phyloP scores from a whole-genome alignment of 2,888 invertebrate genomes.

The Ligdia adustata region DNA sequence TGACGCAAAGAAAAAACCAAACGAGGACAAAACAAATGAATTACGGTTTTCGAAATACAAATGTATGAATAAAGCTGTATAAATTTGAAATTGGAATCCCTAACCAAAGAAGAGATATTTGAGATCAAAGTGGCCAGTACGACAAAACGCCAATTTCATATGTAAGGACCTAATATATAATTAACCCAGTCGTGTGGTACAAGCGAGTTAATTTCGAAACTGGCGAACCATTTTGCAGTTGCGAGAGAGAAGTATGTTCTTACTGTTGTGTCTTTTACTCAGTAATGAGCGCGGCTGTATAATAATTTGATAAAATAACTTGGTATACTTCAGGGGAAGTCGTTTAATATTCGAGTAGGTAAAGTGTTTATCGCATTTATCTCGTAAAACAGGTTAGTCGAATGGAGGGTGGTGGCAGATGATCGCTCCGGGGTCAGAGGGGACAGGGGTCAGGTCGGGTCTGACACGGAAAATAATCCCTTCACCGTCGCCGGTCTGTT shows the following conservation, averaged over 20 bases:
- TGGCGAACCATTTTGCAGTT: conserved; percentile 49
- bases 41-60: no score
- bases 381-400: conserved; percentile 72
- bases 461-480: conserved; percentile 67
- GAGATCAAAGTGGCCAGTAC: no score
- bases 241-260: conserved; percentile 40
- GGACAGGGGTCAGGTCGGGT: conserved; percentile 71
- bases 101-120: no score
- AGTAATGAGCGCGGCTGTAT: conserved; percentile 48
- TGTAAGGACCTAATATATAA: conserved; percentile 12
- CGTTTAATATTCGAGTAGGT: conserved; percentile 60
- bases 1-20: no score
- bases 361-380: conserved; percentile 65
- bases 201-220: conserved; percentile 47
- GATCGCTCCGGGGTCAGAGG: conserved; percentile 70
- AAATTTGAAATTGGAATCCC: no score
- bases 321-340: conserved; percentile 51
- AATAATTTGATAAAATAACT: conserved; percentile 56
- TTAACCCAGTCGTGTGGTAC: conserved; percentile 33
- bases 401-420: conserved; percentile 68
- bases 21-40: no score
- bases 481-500: conserved; percentile 47
- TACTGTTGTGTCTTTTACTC: conserved; percentile 45
- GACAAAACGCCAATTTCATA: no score
- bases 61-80: no score